Base-by-base conservation (phyloP, 2,888 invertebrate genomes). In the Subacronicta megacephala region DNA sequence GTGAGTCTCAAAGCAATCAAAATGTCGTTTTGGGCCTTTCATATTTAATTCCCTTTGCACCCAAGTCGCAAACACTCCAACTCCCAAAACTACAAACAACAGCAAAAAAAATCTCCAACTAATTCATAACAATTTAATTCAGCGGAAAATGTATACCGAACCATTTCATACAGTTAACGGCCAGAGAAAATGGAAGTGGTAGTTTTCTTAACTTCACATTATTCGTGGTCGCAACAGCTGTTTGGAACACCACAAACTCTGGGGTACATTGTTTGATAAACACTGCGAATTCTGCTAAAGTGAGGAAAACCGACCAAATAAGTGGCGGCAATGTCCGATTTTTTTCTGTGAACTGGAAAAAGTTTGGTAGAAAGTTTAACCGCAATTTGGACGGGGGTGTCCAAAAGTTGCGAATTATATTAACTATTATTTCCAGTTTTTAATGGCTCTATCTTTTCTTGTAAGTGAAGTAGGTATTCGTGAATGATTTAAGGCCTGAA, bases 191-290 rank as follows among this genome's bases (percentile, higher is more conserved):
- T 13, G 13, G 45, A 38, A 16, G 38, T 16, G 50, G 12, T 44
- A 68, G 36, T 68, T 51, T 57, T 33, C 43, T 37, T 44, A 69
- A 63, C 52, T 57, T 20, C 64, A 17, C 37, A 42, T 44, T 49
- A 44, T 17, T 44, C 20, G 57, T 29, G 42, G 57, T 51, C 29
- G 38, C 17, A 55, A 53, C 63, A 56, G 50, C 26, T 62, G 62
- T 62, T 67, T 6, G 15, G 16, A 51, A 41, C 50, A 62, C 43
- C 36, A 17, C 44, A 67, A 62, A 41, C 43, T 62, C 16, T 7
- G 23, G 33, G 44, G 16, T 45, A 68, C 37, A 62, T 57, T 68
- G 51, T 63, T 69, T 69, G 43, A 52, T 47, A 66, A 63, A 44
- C 40, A 29, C 50, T 62, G 18, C 20, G 36, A 43, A 58, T 69